Evolutionary conservation across 2,888 invertebrate species (phyloP), one percentile per base, ranked within the genome.

Genomic region (Loripinus fragilis): DNA sequence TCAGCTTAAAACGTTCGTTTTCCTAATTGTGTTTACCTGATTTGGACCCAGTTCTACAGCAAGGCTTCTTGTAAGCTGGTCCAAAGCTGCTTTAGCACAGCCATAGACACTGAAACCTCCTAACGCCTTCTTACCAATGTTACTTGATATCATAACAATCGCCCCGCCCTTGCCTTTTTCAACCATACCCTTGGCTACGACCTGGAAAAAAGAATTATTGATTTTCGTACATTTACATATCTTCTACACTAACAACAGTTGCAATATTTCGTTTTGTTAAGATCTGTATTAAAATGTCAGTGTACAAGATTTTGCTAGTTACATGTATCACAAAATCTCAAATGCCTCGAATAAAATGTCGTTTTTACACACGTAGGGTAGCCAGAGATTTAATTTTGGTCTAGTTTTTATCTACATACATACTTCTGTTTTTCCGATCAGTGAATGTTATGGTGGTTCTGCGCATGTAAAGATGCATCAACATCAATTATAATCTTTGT

Each of bases 11-110:
- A n/a, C n/a, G n/a, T n/a, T n/a, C n/a, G n/a, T n/a, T n/a, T n/a
- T n/a, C n/a, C n/a, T n/a, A n/a, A n/a, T n/a, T n/a, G n/a, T 55
- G 28, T 7, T 55, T 55, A 55, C 55, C 55, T 55, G 23, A 55
- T 55, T 23, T 7, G 55, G 55, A 15, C 55, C 55, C 10, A 55
- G 25, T 25, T 55, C 55, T 28, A 55, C 5, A 5, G 55, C 55
- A 17, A 55, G 28, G 25, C 55, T 25, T 55, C 55, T 55, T 8
- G 25, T 5, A 17, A 55, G 28, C 55, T 55, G 55, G 28, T 55
- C 55, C 25, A 55, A 5, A 8, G 55, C 55, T 23, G 25, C 55
- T 28, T 55, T 55, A 25, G 55, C 8, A 28, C 55, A n/a, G 25
- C 55, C 23, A 25, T 55, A 55, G 25, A 55, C 55, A 23, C 25